A percentile compares a stretch with the other conserved stretches of the same genome.
These are phyloP conservation scores for Melozone crissalis DNA, from an alignment of 2,113 vertebrate species.

Conservation along the genomic window DNA sequence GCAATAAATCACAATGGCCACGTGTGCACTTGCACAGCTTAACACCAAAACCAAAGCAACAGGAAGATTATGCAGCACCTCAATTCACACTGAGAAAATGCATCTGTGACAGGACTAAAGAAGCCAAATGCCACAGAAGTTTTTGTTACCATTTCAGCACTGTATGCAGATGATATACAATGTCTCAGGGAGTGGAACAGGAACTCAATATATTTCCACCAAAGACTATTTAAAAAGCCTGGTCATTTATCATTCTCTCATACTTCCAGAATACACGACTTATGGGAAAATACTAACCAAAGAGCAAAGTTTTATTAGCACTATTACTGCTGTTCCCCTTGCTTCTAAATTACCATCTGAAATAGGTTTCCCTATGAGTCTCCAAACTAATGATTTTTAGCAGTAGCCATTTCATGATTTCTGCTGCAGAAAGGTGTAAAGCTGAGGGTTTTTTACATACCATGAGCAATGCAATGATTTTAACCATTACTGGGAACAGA, in stretches of 20 bases:
- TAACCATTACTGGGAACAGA: background rate
- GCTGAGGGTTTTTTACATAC: background rate
- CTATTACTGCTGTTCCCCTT: background rate
- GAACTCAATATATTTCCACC: background rate
- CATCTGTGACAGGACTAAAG: background rate
- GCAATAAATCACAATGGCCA: background rate
- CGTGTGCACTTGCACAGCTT: background rate
- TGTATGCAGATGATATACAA: background rate
- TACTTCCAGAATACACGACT: background rate
- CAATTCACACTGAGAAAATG: background rate
- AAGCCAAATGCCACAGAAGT: background rate
- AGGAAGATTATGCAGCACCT: background rate
- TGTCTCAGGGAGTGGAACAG: background rate
- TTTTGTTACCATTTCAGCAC: background rate
- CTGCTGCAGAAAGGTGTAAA: background rate
- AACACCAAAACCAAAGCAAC: background rate
- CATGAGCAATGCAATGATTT: background rate
- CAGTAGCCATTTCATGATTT: background rate
- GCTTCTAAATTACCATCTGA: background rate
- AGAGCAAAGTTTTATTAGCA: background rate
- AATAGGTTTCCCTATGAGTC: background rate
- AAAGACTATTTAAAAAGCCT: background rate
- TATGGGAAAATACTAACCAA: background rate
- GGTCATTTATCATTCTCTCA: background rate
- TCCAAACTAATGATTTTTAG: slow-evolving; percentile 13